Evolutionary conservation across 2,888 invertebrate genomes (phyloP).

Genomic region (Dryomyza anilis): DNA sequence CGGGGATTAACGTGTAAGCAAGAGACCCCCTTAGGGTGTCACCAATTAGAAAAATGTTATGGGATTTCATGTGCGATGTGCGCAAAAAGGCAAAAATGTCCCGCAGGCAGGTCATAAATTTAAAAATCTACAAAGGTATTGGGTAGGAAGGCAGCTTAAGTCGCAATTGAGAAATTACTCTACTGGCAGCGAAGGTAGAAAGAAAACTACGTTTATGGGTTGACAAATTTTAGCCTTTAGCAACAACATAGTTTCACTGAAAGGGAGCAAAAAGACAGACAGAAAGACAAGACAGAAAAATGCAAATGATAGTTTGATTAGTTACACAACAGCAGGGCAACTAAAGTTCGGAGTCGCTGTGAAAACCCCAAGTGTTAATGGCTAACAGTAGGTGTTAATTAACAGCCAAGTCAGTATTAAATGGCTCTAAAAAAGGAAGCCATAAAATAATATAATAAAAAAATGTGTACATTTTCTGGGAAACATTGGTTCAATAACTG

Average conservation of each 20-base stretch:
- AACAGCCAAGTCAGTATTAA: constrained; percentile 42
- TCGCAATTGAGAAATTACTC: neutral
- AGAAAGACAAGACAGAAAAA: neutral
- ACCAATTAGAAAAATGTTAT: constrained; percentile 54
- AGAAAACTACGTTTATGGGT: neutral
- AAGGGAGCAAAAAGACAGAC: neutral
- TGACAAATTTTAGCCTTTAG: constrained; percentile 17
- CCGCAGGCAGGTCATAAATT: constrained; percentile 37
- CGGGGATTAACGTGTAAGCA: constrained; percentile 4
- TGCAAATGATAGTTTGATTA: constrained; percentile 31
- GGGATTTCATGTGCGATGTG: constrained; percentile 36
- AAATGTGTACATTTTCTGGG: too few species aligned
- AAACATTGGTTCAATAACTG: too few species aligned
- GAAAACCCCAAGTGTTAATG: constrained; percentile 45
- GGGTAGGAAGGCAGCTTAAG: neutral
- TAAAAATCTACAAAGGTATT: neutral
- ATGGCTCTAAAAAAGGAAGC: neutral
- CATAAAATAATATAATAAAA: too few species aligned
- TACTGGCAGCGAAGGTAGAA: neutral
- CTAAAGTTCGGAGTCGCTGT: neutral
- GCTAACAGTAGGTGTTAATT: constrained; percentile 47
- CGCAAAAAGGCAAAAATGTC: constrained; percentile 21
- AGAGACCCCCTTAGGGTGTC: constrained; percentile 46
- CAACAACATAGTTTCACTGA: neutral
- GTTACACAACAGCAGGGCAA: constrained; percentile 24